These are phyloP conservation scores for Pheosia tremula DNA, from an alignment of 2,888 invertebrate species.

Conservation along the genomic window DNA sequence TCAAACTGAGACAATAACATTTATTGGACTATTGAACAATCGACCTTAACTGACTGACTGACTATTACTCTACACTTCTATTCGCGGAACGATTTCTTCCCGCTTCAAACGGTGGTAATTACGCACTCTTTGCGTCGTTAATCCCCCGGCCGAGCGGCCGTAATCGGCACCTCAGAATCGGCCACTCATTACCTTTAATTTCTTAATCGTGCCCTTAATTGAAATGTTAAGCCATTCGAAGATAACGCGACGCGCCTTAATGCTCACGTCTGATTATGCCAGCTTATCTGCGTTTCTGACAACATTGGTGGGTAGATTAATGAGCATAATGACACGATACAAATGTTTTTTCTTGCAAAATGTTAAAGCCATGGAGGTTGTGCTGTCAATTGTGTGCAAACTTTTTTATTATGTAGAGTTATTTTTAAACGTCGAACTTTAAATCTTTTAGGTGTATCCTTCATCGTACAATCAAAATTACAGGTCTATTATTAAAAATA, in stretches of 20 bases:
- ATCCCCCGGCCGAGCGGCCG: conserved; percentile 45
- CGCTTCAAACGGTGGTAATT: conserved; percentile 46
- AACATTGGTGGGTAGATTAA: conserved; percentile 47
- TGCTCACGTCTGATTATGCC: conserved; percentile 56
- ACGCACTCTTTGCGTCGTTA: conserved; percentile 55
- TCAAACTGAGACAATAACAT: too few species aligned
- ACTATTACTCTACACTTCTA: neutral
- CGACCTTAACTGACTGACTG: neutral
- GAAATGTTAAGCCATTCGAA: conserved; percentile 68
- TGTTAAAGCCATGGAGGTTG: conserved; percentile 33
- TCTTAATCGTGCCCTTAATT: conserved; percentile 77
- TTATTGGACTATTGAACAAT: too few species aligned
- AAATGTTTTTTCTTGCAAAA: conserved; percentile 17
- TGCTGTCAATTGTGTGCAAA: conserved; percentile 10
- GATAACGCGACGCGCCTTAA: conserved; percentile 68
- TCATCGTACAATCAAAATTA: too few species aligned
- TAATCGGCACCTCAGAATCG: conserved; percentile 62
- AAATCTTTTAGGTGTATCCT: too few species aligned
- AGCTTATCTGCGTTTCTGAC: conserved; percentile 54
- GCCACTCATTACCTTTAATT: conserved; percentile 75
- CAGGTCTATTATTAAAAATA: too few species aligned
- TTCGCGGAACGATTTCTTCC: neutral
- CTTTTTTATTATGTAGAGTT: too few species aligned
- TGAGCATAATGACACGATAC: conserved; percentile 45
- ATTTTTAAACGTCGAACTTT: too few species aligned